Evolutionary conservation across 1,140 invertebrate species (phyloP).

Genomic region (Drosophila leontia): DNA sequence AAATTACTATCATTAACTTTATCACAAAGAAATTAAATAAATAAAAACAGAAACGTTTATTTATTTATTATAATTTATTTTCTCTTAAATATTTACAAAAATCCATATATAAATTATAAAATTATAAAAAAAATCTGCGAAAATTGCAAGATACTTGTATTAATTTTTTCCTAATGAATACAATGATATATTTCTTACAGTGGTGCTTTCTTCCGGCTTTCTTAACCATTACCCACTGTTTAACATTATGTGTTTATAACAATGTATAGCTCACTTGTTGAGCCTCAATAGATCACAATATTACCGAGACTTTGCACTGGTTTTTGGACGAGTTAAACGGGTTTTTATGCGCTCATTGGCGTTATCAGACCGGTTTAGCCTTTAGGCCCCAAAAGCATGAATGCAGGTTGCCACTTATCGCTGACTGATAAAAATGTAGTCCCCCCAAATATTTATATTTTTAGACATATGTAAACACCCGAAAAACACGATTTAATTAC

Average conservation of each 20-base stretch:
- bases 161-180: background rate
- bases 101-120: no score
- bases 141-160: no score
- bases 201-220: background rate
- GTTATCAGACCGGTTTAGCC: slow-evolving; percentile 55
- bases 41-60: no score
- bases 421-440: slow-evolving; percentile 41
- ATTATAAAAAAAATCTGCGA: no score
- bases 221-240: background rate
- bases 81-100: no score
- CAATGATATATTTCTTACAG: background rate
- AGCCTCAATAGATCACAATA: slow-evolving; percentile 44
- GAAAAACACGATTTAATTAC: slow-evolving; percentile 28
- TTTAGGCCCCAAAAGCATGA: slow-evolving; percentile 27
- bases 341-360: slow-evolving; percentile 59
- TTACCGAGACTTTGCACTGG: slow-evolving; percentile 47
- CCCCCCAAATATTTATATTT: slow-evolving; percentile 7
- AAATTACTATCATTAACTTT: no score
- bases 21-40: no score
- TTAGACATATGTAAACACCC: slow-evolving; percentile 38
- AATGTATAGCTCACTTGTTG: slow-evolving; percentile 13
- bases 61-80: no score
- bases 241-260: background rate
- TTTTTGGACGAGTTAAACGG: slow-evolving; percentile 60
- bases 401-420: slow-evolving; percentile 43